Percentiles rank a stretch among this genome's conserved stretches.
These are phyloP conservation scores for Trichomycterus rosablanca DNA, from an alignment of 2,113 vertebrate genomes.

Conservation along the genomic window DNA sequence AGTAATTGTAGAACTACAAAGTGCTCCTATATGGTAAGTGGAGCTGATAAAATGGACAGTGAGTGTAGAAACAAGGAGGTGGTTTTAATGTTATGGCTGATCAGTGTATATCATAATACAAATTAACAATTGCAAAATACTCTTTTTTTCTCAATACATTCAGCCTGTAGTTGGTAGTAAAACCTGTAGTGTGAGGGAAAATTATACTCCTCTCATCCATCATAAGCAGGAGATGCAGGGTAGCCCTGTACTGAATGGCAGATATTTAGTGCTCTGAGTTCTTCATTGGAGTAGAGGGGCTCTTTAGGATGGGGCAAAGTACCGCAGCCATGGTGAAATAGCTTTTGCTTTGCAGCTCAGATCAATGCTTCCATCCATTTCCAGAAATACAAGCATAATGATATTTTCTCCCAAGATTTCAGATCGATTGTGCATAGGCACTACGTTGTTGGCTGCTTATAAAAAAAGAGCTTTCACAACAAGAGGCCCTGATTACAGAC, in stretches of 20 bases:
- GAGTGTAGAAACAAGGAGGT: no score
- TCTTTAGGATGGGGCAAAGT: conserved; percentile 20
- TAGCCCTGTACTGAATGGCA: conserved; percentile 2
- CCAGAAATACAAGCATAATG: conserved; percentile 35
- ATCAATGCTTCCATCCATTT: conserved; percentile 46
- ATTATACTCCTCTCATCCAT: conserved; percentile 18
- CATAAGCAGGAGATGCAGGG: not conserved
- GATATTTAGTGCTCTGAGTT: conserved; percentile 24
- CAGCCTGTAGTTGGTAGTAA: conserved; percentile 26
- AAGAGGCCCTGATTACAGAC: conserved; percentile 12
- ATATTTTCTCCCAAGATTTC: conserved; percentile 33
- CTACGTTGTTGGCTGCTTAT: conserved; percentile 2
- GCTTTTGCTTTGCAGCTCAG: conserved; percentile 19
- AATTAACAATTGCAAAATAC: no score
- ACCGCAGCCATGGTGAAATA: conserved; percentile 4
- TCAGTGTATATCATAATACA: no score
- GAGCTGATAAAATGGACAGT: no score
- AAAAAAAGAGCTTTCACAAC: conserved; percentile 23
- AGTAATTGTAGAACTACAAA: no score
- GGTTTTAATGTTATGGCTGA: no score
- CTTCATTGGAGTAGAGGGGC: conserved; percentile 21
- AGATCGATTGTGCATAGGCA: conserved; percentile 7
- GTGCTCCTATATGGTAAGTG: no score
- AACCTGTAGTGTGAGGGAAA: conserved; percentile 17
- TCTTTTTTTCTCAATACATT: no score